Evolutionary conservation across 1,140 invertebrate species (phyloP).

Genomic region (Alviniconcha marisindica): DNA sequence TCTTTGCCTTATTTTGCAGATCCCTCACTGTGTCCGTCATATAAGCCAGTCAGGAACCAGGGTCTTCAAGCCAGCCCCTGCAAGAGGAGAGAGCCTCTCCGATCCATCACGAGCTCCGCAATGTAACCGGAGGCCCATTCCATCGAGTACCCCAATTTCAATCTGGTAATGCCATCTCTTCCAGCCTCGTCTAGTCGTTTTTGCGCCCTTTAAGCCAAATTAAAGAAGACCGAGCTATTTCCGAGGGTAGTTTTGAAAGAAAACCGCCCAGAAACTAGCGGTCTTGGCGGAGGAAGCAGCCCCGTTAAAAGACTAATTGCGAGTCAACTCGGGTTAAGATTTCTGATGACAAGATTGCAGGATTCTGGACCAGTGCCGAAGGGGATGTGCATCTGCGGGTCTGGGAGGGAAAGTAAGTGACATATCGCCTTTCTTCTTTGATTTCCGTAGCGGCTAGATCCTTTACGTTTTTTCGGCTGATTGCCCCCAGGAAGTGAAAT

Average conservation of each 20-base stretch:
- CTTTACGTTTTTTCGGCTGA: not conserved
- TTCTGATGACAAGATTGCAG: not conserved
- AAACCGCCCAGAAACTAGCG: not conserved
- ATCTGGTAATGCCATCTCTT: slow-evolving; percentile 4
- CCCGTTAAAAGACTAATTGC: slow-evolving; percentile 32
- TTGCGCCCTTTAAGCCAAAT: slow-evolving; percentile 25
- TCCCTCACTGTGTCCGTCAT: not conserved
- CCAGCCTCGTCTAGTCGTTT: not conserved
- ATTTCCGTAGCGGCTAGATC: slow-evolving; percentile 25
- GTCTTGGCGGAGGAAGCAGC: not conserved
- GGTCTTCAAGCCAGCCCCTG: not conserved
- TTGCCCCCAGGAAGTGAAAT: slow-evolving; percentile 27
- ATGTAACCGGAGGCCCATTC: not conserved
- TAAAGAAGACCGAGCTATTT: slow-evolving; percentile 29
- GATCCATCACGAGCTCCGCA: not conserved
- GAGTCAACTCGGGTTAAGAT: slow-evolving; percentile 31
- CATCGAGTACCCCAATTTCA: slow-evolving; percentile 28
- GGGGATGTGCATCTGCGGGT: not conserved
- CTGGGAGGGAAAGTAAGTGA: slow-evolving; percentile 29
- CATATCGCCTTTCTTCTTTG: slow-evolving; percentile 30
- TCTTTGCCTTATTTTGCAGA: not conserved
- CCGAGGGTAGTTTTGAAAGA: slow-evolving; percentile 28
- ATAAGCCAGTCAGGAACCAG: not conserved
- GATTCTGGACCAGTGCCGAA: not conserved
- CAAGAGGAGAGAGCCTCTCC: not conserved